phyloP scores from a whole-genome alignment of 1,140 invertebrate species.

The Rhopalosiphum padi region DNA sequence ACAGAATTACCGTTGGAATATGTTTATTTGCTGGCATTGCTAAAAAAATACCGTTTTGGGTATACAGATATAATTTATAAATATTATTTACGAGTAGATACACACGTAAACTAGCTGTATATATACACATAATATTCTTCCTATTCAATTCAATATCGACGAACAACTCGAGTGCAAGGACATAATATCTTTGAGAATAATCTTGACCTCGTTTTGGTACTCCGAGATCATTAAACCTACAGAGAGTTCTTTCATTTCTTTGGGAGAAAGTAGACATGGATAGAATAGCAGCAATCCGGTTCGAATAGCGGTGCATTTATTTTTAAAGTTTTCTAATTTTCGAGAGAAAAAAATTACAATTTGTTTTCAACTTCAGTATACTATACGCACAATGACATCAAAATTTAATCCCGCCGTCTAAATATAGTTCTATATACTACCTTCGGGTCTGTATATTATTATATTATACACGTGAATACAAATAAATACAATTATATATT shows the following conservation, averaged over 20 bases:
- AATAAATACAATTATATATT: background rate
- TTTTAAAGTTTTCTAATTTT: conserved; percentile 43
- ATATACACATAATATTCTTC: background rate
- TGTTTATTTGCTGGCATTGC: background rate
- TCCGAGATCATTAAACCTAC: conserved; percentile 43
- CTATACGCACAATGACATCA: background rate
- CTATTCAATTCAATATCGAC: background rate
- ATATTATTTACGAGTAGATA: background rate
- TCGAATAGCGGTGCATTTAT: conserved; percentile 27
- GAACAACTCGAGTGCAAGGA: conserved; percentile 19
- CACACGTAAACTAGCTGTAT: background rate
- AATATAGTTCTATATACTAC: background rate
- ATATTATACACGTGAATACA: background rate
- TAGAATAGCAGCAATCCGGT: conserved; percentile 20
- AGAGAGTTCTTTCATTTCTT: conserved; percentile 40
- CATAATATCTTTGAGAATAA: conserved; percentile 27
- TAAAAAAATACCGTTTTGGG: conserved; percentile 4
- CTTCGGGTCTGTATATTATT: background rate
- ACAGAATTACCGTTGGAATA: background rate
- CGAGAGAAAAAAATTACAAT: background rate
- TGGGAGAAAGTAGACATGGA: conserved; percentile 33
- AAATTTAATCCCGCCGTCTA: background rate
- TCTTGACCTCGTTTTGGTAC: conserved; percentile 37
- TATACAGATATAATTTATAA: background rate
- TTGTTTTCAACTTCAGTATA: background rate